Percentiles rank a stretch among this genome's conserved stretches.
These are phyloP conservation scores for Furcifer pardalis DNA, from an alignment of 2,797 vertebrate species.

Conservation along the genomic window DNA sequence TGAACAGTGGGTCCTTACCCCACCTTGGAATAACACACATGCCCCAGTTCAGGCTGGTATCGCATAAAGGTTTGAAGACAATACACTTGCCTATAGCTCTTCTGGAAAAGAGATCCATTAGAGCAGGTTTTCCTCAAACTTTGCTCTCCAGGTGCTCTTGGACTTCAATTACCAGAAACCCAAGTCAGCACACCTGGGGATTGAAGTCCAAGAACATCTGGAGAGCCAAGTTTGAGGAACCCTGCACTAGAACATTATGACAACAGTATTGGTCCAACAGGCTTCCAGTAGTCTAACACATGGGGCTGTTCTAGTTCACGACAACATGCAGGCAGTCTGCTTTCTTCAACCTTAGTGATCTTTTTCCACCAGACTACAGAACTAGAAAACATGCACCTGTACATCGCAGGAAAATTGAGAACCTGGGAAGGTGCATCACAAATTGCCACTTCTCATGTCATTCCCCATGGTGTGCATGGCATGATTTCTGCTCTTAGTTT, in stretches of 20 bases:
- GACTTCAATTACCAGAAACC: too few relatives aligned
- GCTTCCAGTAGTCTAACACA: not conserved
- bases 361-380: not conserved
- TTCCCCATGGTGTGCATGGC: not conserved
- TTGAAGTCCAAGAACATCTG: too few relatives aligned
- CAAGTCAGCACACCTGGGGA: too few relatives aligned
- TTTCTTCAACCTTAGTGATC: not conserved
- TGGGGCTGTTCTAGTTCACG: not conserved
- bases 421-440: not conserved
- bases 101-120: not conserved
- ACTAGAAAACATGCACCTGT: too few relatives aligned
- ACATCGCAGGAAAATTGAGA: not conserved
- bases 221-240: too few relatives aligned
- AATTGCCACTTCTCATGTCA: not conserved
- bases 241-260: not conserved
- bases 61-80: not conserved
- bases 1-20: too few relatives aligned
- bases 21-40: too few relatives aligned
- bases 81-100: not conserved
- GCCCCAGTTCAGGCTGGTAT: too few relatives aligned
- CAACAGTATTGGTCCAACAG: not conserved
- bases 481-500: not conserved
- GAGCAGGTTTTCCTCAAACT: not conserved
- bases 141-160: too few relatives aligned
- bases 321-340: not conserved